Percentiles rank a stretch among this genome's conserved stretches.
Conservation (phyloP, 2,888 invertebrate genomes). For the Xestia rhomboidea region DNA sequence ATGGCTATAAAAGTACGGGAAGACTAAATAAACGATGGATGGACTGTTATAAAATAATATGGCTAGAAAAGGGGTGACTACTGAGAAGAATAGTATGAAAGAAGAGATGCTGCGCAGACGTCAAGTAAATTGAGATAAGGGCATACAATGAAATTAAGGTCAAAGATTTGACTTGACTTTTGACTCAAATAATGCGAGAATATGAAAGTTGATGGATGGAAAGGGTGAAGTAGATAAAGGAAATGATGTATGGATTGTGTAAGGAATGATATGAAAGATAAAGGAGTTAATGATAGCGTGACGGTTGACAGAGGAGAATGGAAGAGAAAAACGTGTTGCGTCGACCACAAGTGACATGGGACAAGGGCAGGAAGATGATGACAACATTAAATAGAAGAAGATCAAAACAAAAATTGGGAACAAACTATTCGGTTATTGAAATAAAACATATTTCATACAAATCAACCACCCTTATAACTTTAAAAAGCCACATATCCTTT, state of each 20-base stretch:
- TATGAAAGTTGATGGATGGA: no score
- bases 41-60: not conserved
- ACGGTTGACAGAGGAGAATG: no score
- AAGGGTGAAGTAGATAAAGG: no score
- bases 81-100: not conserved
- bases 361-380: no score
- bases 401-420: not conserved
- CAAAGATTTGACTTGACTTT: not conserved
- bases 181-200: not conserved
- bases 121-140: not conserved
- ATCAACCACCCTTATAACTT: conserved; percentile 5
- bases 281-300: no score
- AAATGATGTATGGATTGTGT: no score
- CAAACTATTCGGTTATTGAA: not conserved
- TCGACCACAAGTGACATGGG: no score
- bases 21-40: not conserved
- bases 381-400: not conserved
- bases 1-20: not conserved
- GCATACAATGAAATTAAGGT: not conserved
- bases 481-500: conserved; percentile 18
- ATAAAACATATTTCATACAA: not conserved
- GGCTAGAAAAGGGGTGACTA: not conserved
- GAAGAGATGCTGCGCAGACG: not conserved
- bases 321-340: no score
- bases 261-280: no score